Evolutionary conservation across 2,797 vertebrate genomes (phyloP).

Genomic region (Arctocebus calabarensis): DNA sequence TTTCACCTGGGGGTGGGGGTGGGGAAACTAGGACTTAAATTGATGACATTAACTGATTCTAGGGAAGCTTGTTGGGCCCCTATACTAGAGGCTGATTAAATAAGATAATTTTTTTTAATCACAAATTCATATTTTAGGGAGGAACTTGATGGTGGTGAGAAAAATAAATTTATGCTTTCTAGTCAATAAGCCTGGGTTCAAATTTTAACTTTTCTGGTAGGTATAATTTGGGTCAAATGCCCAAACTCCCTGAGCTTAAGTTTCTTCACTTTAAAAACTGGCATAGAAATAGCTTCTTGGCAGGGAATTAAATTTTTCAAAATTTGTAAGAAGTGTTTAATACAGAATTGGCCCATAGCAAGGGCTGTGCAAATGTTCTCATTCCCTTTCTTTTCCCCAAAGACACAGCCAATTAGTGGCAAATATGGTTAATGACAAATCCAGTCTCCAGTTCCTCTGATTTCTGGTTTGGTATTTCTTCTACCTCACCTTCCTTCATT

Average conservation of each 20-base stretch:
- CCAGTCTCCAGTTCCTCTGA: not conserved
- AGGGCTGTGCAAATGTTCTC: not conserved
- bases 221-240: slow-evolving; percentile 7
- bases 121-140: slow-evolving; percentile 18
- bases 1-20: not conserved
- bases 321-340: slow-evolving; percentile 28
- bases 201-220: slow-evolving; percentile 25
- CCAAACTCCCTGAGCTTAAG: not conserved
- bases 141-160: not conserved
- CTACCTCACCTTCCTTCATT: not conserved
- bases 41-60: not conserved
- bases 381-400: not conserved
- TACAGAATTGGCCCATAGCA: not conserved
- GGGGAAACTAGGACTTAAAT: slow-evolving; percentile 9
- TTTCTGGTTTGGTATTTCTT: not conserved
- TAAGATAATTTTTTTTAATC: not conserved
- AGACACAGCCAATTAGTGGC: not conserved
- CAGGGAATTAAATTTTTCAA: slow-evolving; percentile 11
- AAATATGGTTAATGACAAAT: not conserved
- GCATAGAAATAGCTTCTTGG: slow-evolving; percentile 10
- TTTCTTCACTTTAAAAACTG: not conserved
- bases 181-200: not conserved
- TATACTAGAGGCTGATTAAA: not conserved
- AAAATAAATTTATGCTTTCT: slow-evolving; percentile 29
- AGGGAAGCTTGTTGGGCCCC: not conserved